Conservation (phyloP, 2,888 invertebrate species). For the Sphaerophoria rueppellii region DNA sequence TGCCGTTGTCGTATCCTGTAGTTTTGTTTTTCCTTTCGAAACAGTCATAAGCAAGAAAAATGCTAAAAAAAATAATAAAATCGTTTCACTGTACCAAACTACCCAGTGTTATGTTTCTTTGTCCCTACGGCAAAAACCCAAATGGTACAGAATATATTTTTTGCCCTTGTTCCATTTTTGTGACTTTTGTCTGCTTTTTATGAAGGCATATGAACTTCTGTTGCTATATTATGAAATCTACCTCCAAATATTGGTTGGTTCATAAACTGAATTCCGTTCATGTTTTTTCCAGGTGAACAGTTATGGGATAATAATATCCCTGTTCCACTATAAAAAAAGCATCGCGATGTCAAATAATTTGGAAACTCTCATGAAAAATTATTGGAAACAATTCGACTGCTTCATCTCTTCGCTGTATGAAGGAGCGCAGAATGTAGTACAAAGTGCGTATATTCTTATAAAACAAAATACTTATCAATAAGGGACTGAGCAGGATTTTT, state of each 20-base stretch:
- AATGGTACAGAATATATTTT: conserved; percentile 30
- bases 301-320: conserved; percentile 44
- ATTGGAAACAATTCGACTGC: conserved; percentile 33
- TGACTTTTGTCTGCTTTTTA: background rate
- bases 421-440: background rate
- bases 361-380: conserved; percentile 64
- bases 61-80: conserved; percentile 15
- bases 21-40: background rate
- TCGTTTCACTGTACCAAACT: background rate
- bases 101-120: background rate
- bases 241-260: background rate
- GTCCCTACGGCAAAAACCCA: background rate
- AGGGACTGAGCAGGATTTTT: conserved; percentile 12
- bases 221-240: conserved; percentile 2
- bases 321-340: conserved; percentile 23
- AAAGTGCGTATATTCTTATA: conserved; percentile 18
- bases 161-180: background rate
- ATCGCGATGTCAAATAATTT: conserved; percentile 61
- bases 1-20: background rate
- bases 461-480: conserved; percentile 25
- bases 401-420: background rate
- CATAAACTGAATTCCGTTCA: conserved; percentile 28
- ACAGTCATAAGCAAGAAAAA: background rate
- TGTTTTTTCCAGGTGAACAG: conserved; percentile 50
- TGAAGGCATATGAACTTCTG: background rate